Evolutionary conservation across 2,888 invertebrate genomes (phyloP), one percentile per base, ranked within the genome.

Genomic region (Polietes domitor): DNA sequence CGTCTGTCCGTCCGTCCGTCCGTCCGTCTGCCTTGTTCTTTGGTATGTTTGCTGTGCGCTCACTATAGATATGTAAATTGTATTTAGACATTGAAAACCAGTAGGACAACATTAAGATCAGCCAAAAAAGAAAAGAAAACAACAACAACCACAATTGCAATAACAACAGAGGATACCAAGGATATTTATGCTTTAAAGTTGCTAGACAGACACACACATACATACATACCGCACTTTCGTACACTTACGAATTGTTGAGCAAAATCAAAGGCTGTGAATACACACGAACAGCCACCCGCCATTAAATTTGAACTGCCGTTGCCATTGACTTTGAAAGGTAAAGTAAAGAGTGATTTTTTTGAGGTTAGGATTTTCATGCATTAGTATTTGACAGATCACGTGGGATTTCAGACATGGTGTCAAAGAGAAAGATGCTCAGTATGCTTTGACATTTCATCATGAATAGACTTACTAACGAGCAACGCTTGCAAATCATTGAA

Each of bases 41-140:
- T 17, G 17, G 32, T 63, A n/a, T 63, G 17, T 63, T 10, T 15
- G 12, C 17, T 37, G 37, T 37, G 1, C 32, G 6, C 37, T 24
- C 21, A 53, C 53, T 63, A 12, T 37, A 65, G 37, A 63, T 83
- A 80, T 83, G 83, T 75, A 80, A 81, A 84, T 83, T 84, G 68
- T 81, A 28, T 78, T 84, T 58, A 68, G 61, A 15, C 65, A 61
- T 50, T 72, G 65, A 81, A 84, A 84, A 84, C 84, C 84, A 78
- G 84, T 81, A 78, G 81, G 81, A 73, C 84, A 71, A 73, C 81
- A 81, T 84, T 81, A 24, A 37, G 58, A 43, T 55, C 17, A 71
- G 7, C 28, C 61, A 19, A 65, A 63, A 10, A 53, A 26, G 28
- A 75, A 47, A n/a, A 47, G 47, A n/a, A 70, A 65, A 15, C 12